Base-by-base conservation (phyloP, 2,888 invertebrate species). In the Carabus problematicus region DNA sequence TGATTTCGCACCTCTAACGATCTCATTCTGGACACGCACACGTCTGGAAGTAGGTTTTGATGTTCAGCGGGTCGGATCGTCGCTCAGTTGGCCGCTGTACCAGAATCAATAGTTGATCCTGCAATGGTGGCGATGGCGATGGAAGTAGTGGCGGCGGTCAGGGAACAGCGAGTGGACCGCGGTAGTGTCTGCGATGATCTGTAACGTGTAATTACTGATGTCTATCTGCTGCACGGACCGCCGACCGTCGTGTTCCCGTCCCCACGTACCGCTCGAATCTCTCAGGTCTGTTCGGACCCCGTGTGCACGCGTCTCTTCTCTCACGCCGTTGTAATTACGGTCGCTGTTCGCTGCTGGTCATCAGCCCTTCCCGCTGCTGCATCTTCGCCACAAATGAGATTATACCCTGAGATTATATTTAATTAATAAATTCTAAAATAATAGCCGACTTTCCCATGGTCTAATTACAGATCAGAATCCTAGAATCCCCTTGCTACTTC, bases 121-220 rank as follows among this genome's bases (percentile, higher is more conserved):
- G 29, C 29, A 29, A 29, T 29, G 29, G 29, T 29, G 29, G 29
- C 6, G 29, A 6, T 29, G 29, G 29, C 6, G 29, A 29, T 29
- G 29, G 29, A 3, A 29, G 29, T 29, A 29, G 29, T 29, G 29
- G 29, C 29, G 29, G 29, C 29, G 29, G 6, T 29, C 29, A 29
- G 29, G 29, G 29, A 29, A 29, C 29, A 29, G 29, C n/a, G 12
- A 18, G 14, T 19, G 52, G 52, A 18, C 11, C 9, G 59, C 41
- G 29, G 58, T 66, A 66, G 66, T 66, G 66, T 66, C 66, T 66
- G 66, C 58, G 47, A 66, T 49, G 49, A 66, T 66, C 59, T 58
- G 58, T 59, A 66, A 47, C 66, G 47, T 66, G 49, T 66, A 66
- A 66, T 66, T 66, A 66, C 66, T 45, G 66, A 66, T 66, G 66